Percentiles rank a stretch among this genome's conserved stretches.
Evolutionary conservation across 2,797 vertebrate species (phyloP).

Genomic region (Cyclura pinguis): DNA sequence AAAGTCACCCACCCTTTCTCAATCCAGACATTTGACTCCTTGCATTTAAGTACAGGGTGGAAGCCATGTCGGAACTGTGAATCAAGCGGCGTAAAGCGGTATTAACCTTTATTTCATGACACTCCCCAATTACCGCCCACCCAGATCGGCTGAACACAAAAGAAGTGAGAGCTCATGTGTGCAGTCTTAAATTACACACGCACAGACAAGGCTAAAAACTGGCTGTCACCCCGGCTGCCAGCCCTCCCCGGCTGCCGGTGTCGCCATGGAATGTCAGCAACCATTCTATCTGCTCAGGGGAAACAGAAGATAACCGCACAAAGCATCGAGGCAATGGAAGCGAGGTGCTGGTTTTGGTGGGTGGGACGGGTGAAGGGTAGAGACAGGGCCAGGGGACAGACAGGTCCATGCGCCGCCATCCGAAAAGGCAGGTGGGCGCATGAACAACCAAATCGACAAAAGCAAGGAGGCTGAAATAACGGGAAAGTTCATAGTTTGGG

Average conservation of each 20-base stretch:
- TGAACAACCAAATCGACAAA: too few relatives aligned
- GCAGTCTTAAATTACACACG: neutral
- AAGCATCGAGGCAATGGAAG: neutral
- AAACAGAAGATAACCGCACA: too few relatives aligned
- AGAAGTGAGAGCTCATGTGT: neutral
- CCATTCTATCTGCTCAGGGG: neutral
- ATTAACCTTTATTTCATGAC: slow-evolving; percentile 53
- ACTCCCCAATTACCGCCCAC: slow-evolving; percentile 69
- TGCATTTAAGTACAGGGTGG: slow-evolving; percentile 56
- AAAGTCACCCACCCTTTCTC: slow-evolving; percentile 26
- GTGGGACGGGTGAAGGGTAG: neutral
- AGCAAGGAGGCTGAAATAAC: neutral
- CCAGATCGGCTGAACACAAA: slow-evolving; percentile 48
- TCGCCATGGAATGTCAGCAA: neutral
- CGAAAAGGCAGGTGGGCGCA: neutral
- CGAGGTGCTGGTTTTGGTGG: neutral
- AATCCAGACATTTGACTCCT: slow-evolving; percentile 56
- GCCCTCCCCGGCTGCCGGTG: neutral
- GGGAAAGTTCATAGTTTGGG: neutral
- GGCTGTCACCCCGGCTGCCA: neutral
- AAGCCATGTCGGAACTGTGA: slow-evolving; percentile 71
- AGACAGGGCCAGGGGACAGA: too few relatives aligned
- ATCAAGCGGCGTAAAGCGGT: slow-evolving; percentile 69
- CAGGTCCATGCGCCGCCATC: neutral
- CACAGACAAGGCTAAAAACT: neutral